Evolutionary conservation across 2,888 invertebrate genomes (phyloP), one percentile per base, ranked within the genome.

Genomic region (Caenorhabditis sp.): DNA sequence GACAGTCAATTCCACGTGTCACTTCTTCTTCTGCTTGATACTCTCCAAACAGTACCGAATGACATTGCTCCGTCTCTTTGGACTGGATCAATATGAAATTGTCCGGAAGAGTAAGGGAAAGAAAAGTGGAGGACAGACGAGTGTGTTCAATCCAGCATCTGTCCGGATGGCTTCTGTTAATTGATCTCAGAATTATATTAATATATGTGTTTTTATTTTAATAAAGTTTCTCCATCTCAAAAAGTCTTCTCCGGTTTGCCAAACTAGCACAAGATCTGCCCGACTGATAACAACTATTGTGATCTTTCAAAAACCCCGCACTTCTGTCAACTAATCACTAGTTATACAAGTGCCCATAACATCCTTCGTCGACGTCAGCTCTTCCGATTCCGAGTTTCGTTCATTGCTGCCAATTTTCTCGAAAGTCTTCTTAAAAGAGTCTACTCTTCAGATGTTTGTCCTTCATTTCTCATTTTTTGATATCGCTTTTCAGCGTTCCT

Each of bases 1-100:
- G 11, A 72, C 72, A 5, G 37, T 72, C 56, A 72, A 72, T 24
- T 72, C 72, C 56, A 72, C 64, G 24, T 72, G 64, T 37, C 72
- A 72, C 64, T 72, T 62, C 18, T 58, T 72, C 56, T 64, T 72
- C 22, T 72, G 72, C 26, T 28, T 64, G 1, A 26, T 22, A 13
- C 35, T 72, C 3, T 72, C 72, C 18, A 62, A 47, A 72, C 72
- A 72, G 20, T 72, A 72, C 28, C 47, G 64, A 0, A 18, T 55
- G 3, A 72, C 72, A 8, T 8, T 72, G 6, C 8, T 5, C 11
- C 32, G 56, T n/a, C n/a, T n/a, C 1, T 18, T 47, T 18, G 47
- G 47, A 20, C 18, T 4, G n/a, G 47, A 2, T 18, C 47, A 8
- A 15, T 13, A 32, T 13, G 40, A 11, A 6, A 11, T 2, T 4